These are phyloP conservation scores for Drosophila quasianomalipes DNA, from an alignment of 2,888 invertebrate genomes.

Conservation along the genomic window DNA sequence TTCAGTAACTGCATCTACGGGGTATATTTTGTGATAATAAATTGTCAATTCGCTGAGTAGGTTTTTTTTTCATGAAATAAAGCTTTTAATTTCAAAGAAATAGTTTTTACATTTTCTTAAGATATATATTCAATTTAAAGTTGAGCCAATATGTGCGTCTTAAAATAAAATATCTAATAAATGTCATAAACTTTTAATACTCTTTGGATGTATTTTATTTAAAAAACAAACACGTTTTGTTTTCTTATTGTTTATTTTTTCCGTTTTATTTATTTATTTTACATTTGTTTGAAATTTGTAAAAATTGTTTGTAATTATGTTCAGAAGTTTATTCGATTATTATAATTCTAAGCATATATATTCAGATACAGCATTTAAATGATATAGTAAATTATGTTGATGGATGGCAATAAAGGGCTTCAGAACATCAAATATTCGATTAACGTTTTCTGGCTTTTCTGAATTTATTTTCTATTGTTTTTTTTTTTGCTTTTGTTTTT, in stretches of 20 bases:
- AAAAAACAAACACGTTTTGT: background rate
- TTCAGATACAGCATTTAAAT: background rate
- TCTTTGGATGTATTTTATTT: background rate
- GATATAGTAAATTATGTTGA: background rate
- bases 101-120: rapidly evolving
- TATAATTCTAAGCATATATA: background rate
- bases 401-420: background rate
- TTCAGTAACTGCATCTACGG: background rate
- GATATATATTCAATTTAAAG: background rate
- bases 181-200: background rate
- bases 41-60: background rate
- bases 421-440: constrained; percentile 3
- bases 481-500: background rate
- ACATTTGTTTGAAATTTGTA: background rate
- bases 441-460: background rate
- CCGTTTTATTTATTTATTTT: background rate
- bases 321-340: background rate
- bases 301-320: background rate
- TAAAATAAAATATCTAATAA: background rate
- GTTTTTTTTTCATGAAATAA: background rate
- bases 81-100: no score
- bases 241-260: background rate
- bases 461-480: constrained; percentile 10
- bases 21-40: background rate
- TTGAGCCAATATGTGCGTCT: background rate